Conservation (phyloP, 2,888 invertebrate genomes). For the Mesorhabditis spiculigera region DNA sequence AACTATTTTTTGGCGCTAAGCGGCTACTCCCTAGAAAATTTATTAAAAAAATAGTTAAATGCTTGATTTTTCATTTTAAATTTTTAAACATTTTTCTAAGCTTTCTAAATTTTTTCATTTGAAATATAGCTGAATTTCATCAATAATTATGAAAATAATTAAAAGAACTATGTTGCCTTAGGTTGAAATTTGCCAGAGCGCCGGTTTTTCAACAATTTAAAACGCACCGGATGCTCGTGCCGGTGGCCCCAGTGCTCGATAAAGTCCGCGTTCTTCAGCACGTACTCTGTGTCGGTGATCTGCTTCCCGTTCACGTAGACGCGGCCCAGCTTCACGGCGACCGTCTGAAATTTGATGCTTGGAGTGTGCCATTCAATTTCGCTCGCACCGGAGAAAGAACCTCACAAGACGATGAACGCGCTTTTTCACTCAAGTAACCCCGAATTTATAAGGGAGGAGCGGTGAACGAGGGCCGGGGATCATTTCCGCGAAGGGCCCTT, state of each 20-base stretch:
- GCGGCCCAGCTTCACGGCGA: slow-evolving; percentile 84
- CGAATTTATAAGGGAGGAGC: no score
- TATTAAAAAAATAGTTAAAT: no score
- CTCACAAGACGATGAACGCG: no score
- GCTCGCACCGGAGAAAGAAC: neutral
- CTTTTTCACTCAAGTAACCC: no score
- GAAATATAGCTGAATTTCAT: neutral
- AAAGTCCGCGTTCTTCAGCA: slow-evolving; percentile 72
- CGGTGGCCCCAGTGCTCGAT: slow-evolving; percentile 50
- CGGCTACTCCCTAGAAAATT: neutral
- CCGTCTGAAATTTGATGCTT: slow-evolving; percentile 65
- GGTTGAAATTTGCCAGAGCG: no score
- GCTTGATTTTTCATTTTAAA: no score
- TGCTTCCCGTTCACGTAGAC: slow-evolving; percentile 88
- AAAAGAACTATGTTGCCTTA: neutral
- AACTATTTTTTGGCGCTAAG: neutral
- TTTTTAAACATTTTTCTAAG: slow-evolving; percentile 1
- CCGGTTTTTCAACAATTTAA: neutral
- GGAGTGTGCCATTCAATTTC: neutral
- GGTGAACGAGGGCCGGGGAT: no score
- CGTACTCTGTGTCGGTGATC: slow-evolving; percentile 76
- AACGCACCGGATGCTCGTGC: slow-evolving; percentile 51
- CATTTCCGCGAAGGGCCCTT: no score
- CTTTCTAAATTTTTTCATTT: neutral
- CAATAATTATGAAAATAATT: slow-evolving; percentile 1